Evolutionary conservation across 1,140 invertebrate genomes (phyloP).

Genomic region (Drosophila subobscura): DNA sequence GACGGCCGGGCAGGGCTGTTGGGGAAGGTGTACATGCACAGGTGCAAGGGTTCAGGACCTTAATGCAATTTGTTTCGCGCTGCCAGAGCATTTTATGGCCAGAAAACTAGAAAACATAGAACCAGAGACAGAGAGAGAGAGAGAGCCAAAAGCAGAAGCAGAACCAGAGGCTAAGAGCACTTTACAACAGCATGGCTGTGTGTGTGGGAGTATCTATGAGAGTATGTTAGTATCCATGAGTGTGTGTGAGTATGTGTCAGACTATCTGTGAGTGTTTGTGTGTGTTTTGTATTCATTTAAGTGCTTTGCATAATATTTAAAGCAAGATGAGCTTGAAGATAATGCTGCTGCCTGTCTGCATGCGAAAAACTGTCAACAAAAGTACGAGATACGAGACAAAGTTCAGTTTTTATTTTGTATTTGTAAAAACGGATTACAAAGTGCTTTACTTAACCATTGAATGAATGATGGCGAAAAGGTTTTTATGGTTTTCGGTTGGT

Average conservation of each 20-base stretch:
- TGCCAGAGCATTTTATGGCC: constrained; percentile 73
- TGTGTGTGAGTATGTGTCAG: constrained; percentile 7
- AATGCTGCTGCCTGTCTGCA: constrained; percentile 5
- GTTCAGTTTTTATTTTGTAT: too few relatives aligned
- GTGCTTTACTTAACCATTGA: too few relatives aligned
- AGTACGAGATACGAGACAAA: too few relatives aligned
- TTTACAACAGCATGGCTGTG: constrained; percentile 27
- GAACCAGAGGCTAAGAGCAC: constrained; percentile 30
- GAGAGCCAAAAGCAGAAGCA: not conserved
- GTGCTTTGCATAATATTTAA: constrained; percentile 69
- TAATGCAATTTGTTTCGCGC: constrained; percentile 78
- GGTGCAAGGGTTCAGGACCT: constrained; percentile 74
- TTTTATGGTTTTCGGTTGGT: too few relatives aligned
- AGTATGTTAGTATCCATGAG: constrained; percentile 18
- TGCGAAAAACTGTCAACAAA: constrained; percentile 3
- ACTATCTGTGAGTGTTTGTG: constrained; percentile 11
- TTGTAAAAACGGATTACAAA: too few relatives aligned
- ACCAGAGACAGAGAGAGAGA: not conserved
- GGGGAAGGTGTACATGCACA: constrained; percentile 39
- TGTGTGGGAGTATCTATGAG: constrained; percentile 9
- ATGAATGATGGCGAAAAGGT: too few relatives aligned
- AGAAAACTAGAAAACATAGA: constrained; percentile 44
- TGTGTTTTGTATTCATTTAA: constrained; percentile 57
- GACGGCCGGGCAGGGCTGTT: not conserved
- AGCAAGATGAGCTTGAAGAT: constrained; percentile 18